Base-by-base conservation (phyloP, 2,888 invertebrate species). In the Acrocera orbiculus region DNA sequence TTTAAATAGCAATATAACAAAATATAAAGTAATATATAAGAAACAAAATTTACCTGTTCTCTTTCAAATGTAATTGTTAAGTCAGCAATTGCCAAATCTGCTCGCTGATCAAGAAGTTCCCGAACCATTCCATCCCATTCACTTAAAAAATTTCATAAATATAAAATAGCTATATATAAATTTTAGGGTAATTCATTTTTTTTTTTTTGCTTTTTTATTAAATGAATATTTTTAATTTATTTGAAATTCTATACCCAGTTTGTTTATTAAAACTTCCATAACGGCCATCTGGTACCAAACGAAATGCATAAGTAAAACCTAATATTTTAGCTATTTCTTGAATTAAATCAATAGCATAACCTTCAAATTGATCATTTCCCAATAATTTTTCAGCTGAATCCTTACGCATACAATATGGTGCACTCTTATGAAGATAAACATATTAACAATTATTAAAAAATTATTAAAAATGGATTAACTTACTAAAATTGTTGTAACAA, bases 31-130 rank as follows among this genome's bases (percentile, higher is more conserved):
- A n/a, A 13, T 13, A 10, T 19, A 6, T 22, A n/a, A n/a, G n/a
- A n/a, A n/a, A 10, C 2, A 23, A 26, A 30, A 24, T 20, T 27
- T 14, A 44, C 75, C 51, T 81, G 75, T 54, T 90, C 92, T 53
- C 98, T 73, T 56, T 90, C 86, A 58, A 87, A 93, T 16, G 92
- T 98, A 47, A 98, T 96, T 19, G 96, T 96, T 35, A 98, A 69
- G 62, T 96, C 93, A 8, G 93, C 96, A 30, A 98, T 86, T 2
- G 93, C 95, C 44, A 98, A 66, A 61, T 95, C 93, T 9, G 92
- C 92, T 51, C 82, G 78, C 60, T 85, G 85, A 56, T 86, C 85
- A 44, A 87, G 62, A 36, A 87, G 65, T 54, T 87, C 86, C 48
- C 79, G 69, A 50, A 87, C 83, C 81, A 86, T 86, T 35, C 86